Evolutionary conservation across 2,797 vertebrate species (phyloP).

Genomic region (Dendrocincla tyrannina): DNA sequence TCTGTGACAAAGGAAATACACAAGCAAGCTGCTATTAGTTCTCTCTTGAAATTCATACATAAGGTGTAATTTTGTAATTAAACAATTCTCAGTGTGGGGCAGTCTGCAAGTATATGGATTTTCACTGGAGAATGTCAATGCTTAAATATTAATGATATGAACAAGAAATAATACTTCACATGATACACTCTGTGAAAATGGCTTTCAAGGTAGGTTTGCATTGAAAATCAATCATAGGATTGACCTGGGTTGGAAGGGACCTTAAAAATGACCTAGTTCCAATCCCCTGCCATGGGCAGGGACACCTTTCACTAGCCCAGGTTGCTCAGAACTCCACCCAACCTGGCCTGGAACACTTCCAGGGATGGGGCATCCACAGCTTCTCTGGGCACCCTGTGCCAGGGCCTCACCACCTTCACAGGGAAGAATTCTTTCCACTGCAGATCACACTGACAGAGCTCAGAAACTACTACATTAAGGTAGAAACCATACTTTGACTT

Average conservation of each 20-base stretch:
- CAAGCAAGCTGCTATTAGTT: neutral
- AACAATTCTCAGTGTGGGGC: neutral
- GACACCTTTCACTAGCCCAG: neutral
- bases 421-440: neutral
- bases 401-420: neutral
- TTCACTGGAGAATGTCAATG: neutral
- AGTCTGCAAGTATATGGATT: neutral
- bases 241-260: neutral
- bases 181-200: neutral
- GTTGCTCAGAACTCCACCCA: accelerated
- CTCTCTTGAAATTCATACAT: neutral
- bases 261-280: neutral
- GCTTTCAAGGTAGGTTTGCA: neutral
- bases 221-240: neutral
- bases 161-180: neutral
- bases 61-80: neutral
- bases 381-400: neutral
- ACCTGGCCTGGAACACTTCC: neutral
- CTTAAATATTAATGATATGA: neutral
- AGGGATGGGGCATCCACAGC: neutral
- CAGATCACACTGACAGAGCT: neutral
- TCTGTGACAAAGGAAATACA: neutral
- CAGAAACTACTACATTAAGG: neutral
- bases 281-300: neutral
- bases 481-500: neutral